Evolutionary conservation across 2,113 vertebrate genomes (phyloP).

Genomic region (Carassius gibelio): DNA sequence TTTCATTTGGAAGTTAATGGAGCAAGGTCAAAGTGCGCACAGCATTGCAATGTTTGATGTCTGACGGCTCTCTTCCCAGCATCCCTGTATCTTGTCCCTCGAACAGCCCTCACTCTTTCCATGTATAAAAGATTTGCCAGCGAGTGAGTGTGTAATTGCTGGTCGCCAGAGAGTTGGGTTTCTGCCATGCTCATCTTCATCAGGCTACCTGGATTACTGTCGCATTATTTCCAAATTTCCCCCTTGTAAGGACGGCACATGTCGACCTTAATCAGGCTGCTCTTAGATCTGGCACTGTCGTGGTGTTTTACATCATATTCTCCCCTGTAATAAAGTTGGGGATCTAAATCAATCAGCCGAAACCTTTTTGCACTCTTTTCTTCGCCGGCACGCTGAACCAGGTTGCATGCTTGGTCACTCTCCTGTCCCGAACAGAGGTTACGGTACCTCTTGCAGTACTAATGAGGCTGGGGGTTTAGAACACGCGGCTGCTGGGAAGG

Average conservation of each 20-base stretch:
- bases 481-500: constrained; percentile 13
- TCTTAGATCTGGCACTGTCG: constrained; percentile 35
- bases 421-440: not conserved
- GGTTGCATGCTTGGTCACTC: constrained; percentile 24
- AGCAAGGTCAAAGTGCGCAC: constrained; percentile 53
- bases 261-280: constrained; percentile 55
- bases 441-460: constrained; percentile 12
- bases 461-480: constrained; percentile 43
- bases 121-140: constrained; percentile 24
- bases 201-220: constrained; percentile 48
- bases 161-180: constrained; percentile 34
- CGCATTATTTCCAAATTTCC: constrained; percentile 58
- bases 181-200: constrained; percentile 52
- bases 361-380: not conserved
- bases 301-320: constrained; percentile 52
- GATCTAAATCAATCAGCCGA: constrained; percentile 46
- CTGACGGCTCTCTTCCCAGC: not conserved
- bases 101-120: constrained; percentile 5
- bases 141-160: constrained; percentile 22
- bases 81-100: constrained; percentile 20
- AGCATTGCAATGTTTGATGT: constrained; percentile 36
- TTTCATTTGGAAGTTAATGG: constrained; percentile 40
- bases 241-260: constrained; percentile 44
- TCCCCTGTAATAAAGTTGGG: constrained; percentile 36
- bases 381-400: not conserved